phyloP scores from a whole-genome alignment of 2,113 vertebrate species.

The Tympanuchus pallidicinctus region DNA sequence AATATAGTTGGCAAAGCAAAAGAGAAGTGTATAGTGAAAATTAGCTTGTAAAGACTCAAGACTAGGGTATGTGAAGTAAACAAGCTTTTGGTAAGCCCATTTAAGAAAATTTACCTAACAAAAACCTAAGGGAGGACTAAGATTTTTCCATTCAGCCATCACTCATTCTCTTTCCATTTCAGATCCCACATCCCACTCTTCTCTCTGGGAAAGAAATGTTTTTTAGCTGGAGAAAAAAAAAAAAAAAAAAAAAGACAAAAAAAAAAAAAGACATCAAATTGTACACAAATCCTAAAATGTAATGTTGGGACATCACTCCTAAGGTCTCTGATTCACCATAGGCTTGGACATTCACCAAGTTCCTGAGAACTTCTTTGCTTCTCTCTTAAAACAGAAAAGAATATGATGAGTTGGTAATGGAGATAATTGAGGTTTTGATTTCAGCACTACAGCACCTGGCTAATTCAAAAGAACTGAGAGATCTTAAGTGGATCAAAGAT shows the following conservation, averaged over 20 bases:
- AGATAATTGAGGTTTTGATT: background rate
- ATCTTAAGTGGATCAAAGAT: background rate
- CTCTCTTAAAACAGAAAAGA: background rate
- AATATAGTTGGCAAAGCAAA: constrained; percentile 46
- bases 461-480: background rate
- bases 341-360: background rate
- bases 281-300: background rate
- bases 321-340: background rate
- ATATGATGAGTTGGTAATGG: background rate
- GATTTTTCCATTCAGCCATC: constrained; percentile 1
- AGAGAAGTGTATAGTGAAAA: constrained; percentile 20
- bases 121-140: background rate
- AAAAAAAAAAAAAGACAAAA: background rate
- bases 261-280: background rate
- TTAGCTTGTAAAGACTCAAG: constrained; percentile 14
- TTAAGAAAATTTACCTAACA: constrained; percentile 28
- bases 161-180: background rate
- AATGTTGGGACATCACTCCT: background rate
- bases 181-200: background rate
- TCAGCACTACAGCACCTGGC: background rate
- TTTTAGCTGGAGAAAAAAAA: background rate
- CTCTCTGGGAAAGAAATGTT: background rate
- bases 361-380: background rate
- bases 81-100: constrained; percentile 2
- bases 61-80: background rate